Evolutionary conservation across 2,888 invertebrate species (phyloP).

Genomic region (Harpalus rubripes): DNA sequence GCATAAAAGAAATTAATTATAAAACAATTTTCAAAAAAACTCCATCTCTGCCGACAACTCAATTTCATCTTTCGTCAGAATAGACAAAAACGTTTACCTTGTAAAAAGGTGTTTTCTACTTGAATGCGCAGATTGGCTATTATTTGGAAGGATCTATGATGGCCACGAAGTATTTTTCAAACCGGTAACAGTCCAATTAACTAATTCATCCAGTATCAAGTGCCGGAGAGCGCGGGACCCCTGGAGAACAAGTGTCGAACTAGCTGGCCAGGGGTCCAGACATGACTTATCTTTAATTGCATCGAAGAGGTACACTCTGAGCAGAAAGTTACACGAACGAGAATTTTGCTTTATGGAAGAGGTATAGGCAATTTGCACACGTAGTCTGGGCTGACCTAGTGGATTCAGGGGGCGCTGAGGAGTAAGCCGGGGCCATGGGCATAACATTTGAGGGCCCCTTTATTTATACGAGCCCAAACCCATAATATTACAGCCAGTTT

Average conservation of each 20-base stretch:
- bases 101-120: neutral
- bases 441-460: too few species aligned
- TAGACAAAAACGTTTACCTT: neutral
- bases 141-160: neutral
- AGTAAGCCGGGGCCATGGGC: too few species aligned
- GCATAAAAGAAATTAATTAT: conserved; percentile 4
- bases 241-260: conserved; percentile 63
- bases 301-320: conserved; percentile 60
- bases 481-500: too few species aligned
- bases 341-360: neutral
- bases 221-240: conserved; percentile 50
- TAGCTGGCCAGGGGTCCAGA: conserved; percentile 59
- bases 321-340: conserved; percentile 23
- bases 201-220: conserved; percentile 63
- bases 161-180: conserved; percentile 36
- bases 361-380: too few species aligned
- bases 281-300: conserved; percentile 65
- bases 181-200: conserved; percentile 65
- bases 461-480: too few species aligned
- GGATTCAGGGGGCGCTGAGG: too few species aligned
- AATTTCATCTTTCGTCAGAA: neutral
- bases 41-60: neutral
- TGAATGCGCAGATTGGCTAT: neutral
- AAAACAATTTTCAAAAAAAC: neutral
- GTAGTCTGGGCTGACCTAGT: too few species aligned